Evolutionary conservation across 30 jellyfish, hydroid and myxozoan genomes (phyloP).

Genomic region (Aurelia sp.): DNA sequence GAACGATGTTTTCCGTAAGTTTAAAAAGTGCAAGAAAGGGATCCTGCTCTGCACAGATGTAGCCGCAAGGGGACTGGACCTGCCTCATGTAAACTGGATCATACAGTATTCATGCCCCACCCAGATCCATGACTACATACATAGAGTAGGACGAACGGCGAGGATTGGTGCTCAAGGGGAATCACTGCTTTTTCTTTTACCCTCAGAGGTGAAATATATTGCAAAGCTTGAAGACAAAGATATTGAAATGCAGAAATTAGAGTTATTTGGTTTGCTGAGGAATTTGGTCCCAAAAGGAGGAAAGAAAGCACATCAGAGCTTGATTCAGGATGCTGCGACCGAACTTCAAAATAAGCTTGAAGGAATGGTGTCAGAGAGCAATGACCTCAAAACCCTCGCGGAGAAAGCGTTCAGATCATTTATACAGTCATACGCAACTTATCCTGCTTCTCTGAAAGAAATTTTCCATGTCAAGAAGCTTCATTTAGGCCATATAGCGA

Average conservation of each 20-base stretch:
- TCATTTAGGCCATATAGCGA: slow-evolving; percentile 97
- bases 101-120: slow-evolving; percentile 89
- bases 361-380: slow-evolving; percentile 21
- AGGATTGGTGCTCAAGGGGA: slow-evolving; percentile 92
- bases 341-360: slow-evolving; percentile 70
- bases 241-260: slow-evolving; percentile 56
- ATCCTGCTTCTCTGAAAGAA: slow-evolving; percentile 79
- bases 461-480: slow-evolving; percentile 81
- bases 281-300: slow-evolving; percentile 34
- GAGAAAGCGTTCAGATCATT: slow-evolving; percentile 76
- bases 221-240: slow-evolving; percentile 26
- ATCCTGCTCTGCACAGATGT: slow-evolving; percentile 94
- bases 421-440: slow-evolving; percentile 93
- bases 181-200: slow-evolving; percentile 81
- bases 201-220: slow-evolving; percentile 87
- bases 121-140: slow-evolving; percentile 86
- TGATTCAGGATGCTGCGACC: slow-evolving; percentile 79
- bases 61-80: slow-evolving; percentile 98
- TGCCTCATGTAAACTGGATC: slow-evolving; percentile 90
- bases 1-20: slow-evolving; percentile 51
- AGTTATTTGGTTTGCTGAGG: slow-evolving; percentile 43
- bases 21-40: slow-evolving; percentile 62
- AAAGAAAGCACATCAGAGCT: slow-evolving; percentile 46
- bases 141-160: slow-evolving; percentile 98
- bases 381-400: slow-evolving; percentile 56